phyloP scores from a whole-genome alignment of 2,797 vertebrate genomes.

The Furcifer pardalis region DNA sequence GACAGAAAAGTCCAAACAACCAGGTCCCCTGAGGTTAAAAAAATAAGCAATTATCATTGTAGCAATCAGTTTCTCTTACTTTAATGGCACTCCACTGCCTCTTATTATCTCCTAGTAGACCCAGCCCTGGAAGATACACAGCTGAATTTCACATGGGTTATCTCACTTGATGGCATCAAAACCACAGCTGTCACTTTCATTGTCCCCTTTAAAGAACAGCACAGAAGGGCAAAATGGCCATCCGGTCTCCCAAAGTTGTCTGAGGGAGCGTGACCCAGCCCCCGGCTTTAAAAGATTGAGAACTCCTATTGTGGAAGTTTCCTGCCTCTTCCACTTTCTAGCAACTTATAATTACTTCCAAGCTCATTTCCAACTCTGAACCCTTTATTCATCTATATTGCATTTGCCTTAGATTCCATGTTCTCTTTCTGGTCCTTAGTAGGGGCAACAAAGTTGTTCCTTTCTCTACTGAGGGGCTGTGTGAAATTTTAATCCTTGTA shows the following conservation, averaged over 20 bases:
- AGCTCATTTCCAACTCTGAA: neutral
- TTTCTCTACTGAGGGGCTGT: neutral
- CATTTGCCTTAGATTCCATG: neutral
- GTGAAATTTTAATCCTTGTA: neutral
- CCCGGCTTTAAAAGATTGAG: too few species aligned
- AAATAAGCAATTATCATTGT: neutral
- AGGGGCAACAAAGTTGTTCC: neutral
- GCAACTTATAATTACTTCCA: neutral
- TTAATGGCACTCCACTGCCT: neutral
- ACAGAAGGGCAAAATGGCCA: too few species aligned
- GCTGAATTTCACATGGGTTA: neutral
- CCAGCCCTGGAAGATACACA: neutral
- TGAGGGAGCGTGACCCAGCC: too few species aligned
- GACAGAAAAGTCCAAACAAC: neutral
- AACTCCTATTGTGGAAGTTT: too few species aligned
- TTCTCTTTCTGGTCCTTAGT: neutral
- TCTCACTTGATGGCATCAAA: neutral
- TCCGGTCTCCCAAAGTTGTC: too few species aligned
- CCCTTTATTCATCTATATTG: neutral
- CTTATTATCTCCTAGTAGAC: neutral
- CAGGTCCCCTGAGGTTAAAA: neutral
- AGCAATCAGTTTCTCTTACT: neutral
- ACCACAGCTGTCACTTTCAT: neutral
- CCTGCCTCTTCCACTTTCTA: neutral
- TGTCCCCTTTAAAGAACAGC: neutral